Conservation (phyloP, 2,888 invertebrate species). For the Sycophila texana region DNA sequence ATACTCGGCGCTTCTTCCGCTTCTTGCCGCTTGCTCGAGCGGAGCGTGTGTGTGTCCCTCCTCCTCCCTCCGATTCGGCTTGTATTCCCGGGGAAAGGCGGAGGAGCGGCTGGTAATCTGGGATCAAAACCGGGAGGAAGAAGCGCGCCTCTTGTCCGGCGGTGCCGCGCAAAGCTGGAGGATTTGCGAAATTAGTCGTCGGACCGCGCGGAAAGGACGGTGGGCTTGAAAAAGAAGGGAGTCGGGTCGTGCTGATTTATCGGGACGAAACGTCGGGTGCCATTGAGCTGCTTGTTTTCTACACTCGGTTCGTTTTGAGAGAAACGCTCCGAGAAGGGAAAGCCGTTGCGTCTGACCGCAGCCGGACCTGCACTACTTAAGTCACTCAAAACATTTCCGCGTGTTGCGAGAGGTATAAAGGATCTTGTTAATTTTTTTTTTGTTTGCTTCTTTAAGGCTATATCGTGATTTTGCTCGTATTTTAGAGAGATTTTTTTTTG, state of each 20-base stretch:
- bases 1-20: neutral
- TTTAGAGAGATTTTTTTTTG: too few relatives aligned
- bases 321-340: too few relatives aligned
- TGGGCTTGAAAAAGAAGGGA: neutral
- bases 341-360: neutral
- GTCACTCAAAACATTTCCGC: neutral
- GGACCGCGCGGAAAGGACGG: neutral
- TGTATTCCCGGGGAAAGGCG: slow-evolving; percentile 35
- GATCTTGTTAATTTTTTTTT: too few relatives aligned
- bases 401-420: neutral
- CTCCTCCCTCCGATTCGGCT: too few relatives aligned
- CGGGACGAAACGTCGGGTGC: neutral
- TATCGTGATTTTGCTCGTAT: too few relatives aligned
- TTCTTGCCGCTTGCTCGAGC: neutral
- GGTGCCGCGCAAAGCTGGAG: slow-evolving; percentile 9
- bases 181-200: slow-evolving; percentile 45
- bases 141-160: slow-evolving; percentile 48
- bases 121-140: slow-evolving; percentile 59
- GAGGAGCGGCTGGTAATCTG: slow-evolving; percentile 55
- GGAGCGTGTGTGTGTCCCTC: slow-evolving; percentile 39
- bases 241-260: slow-evolving; percentile 20
- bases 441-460: too few relatives aligned
- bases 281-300: neutral
- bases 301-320: neutral
- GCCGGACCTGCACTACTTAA: neutral